Conservation (phyloP, 2,797 vertebrate species). For the Amblyopsis hoosieri region DNA sequence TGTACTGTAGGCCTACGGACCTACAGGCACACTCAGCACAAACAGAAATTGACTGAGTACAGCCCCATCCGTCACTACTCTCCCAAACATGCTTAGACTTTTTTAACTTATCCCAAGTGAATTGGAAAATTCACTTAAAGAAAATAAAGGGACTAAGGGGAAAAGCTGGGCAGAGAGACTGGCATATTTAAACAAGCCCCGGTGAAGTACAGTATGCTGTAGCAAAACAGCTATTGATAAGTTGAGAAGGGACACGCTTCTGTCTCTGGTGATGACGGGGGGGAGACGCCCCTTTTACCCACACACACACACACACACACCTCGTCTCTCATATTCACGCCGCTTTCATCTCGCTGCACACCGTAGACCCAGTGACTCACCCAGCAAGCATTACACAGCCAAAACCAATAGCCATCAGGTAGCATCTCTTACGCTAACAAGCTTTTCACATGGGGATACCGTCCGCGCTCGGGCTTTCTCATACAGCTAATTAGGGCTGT, state of each 20-base stretch:
- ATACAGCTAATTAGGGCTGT: slow-evolving; percentile 71
- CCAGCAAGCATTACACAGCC: slow-evolving; percentile 60
- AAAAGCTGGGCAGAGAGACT: slow-evolving; percentile 35
- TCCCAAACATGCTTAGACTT: slow-evolving; percentile 64
- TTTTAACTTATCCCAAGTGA: slow-evolving; percentile 64
- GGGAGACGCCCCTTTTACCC: neutral
- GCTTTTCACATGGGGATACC: slow-evolving; percentile 75
- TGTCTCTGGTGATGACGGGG: slow-evolving; percentile 47
- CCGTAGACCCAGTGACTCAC: slow-evolving; percentile 65
- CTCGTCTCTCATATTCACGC: slow-evolving; percentile 55
- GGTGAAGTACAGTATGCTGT: slow-evolving; percentile 43
- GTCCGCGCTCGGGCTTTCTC: slow-evolving; percentile 63
- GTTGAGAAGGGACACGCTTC: slow-evolving; percentile 53
- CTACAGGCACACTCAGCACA: slow-evolving; percentile 17
- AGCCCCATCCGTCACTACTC: slow-evolving; percentile 50
- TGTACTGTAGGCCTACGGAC: too few relatives aligned
- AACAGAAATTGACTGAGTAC: slow-evolving; percentile 44
- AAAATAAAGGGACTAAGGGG: slow-evolving; percentile 58
- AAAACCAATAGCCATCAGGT: slow-evolving; percentile 77
- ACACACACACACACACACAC: slow-evolving; percentile 35
- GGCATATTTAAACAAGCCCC: slow-evolving; percentile 56
- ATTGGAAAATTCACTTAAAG: slow-evolving; percentile 57
- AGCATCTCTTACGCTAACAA: slow-evolving; percentile 79
- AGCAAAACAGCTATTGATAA: slow-evolving; percentile 48
- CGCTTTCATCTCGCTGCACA: slow-evolving; percentile 64